Evolutionary conservation across 2,113 vertebrate genomes (phyloP).

Genomic region (Takifugu flavidus): DNA sequence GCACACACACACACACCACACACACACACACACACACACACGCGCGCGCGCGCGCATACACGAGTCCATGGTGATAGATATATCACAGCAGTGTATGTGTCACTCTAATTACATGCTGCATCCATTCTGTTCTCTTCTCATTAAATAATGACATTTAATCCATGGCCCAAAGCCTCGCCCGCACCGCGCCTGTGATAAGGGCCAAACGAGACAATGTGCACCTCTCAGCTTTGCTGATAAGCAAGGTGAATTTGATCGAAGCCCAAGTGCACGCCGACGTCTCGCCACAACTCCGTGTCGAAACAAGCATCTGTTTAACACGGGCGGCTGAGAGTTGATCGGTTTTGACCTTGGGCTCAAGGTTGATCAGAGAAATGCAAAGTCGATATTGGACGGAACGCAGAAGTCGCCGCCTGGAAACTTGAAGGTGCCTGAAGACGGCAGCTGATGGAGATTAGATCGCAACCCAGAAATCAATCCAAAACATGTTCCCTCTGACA

Average conservation of each 20-base stretch:
- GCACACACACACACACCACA: conserved; percentile 1
- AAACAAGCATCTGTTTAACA: conserved; percentile 6
- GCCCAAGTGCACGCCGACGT: background rate
- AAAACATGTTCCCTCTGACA: no score
- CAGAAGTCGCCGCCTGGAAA: background rate
- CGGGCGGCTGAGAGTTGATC: conserved; percentile 12
- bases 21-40: background rate
- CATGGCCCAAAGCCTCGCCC: conserved; percentile 42
- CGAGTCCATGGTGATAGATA: conserved; percentile 47
- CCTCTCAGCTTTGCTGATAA: conserved; percentile 39
- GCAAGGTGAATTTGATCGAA: conserved; percentile 43
- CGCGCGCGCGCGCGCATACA: background rate
- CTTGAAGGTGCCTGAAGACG: no score
- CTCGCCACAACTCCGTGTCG: background rate
- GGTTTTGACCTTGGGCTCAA: conserved; percentile 43
- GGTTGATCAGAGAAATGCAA: conserved; percentile 21
- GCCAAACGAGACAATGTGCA: conserved; percentile 12
- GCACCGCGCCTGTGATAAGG: conserved; percentile 51
- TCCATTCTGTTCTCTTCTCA: conserved; percentile 59
- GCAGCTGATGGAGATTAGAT: no score
- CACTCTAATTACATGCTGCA: conserved; percentile 59
- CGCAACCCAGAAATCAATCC: no score
- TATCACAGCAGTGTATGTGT: conserved; percentile 52
- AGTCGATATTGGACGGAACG: background rate
- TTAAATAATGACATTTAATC: conserved; percentile 69